A percentile compares a stretch with the other conserved stretches of the same genome.
These are phyloP conservation scores for Pimephales promelas DNA, from an alignment of 2,113 vertebrate species.

Conservation along the genomic window DNA sequence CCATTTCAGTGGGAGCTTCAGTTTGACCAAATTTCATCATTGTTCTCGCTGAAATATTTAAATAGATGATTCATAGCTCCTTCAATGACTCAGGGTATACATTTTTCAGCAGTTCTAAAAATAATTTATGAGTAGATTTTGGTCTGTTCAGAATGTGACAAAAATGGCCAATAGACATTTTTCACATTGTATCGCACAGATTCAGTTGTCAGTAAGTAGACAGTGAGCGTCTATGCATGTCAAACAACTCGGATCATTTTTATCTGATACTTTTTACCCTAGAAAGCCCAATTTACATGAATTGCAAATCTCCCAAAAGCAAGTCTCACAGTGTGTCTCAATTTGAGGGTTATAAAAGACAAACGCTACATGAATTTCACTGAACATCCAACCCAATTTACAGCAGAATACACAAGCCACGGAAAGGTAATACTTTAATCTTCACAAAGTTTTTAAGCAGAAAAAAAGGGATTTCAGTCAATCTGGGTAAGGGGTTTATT, in stretches of 20 bases:
- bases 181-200: neutral
- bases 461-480: constrained; percentile 21
- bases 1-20: constrained; percentile 14
- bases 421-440: constrained; percentile 13
- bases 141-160: constrained; percentile 13
- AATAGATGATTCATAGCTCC: constrained; percentile 45
- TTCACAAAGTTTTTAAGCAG: constrained; percentile 1
- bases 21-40: constrained; percentile 28
- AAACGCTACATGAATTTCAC: neutral
- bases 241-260: constrained; percentile 2
- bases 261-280: neutral
- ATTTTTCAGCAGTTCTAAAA: constrained; percentile 38
- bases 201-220: constrained; percentile 28
- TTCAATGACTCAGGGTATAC: constrained; percentile 38
- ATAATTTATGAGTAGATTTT: constrained; percentile 24
- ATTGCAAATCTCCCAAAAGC: constrained; percentile 5
- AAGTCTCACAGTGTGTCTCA: neutral
- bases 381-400: constrained; percentile 1
- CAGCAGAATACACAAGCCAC: constrained; percentile 1
- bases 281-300: neutral
- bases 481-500: constrained; percentile 28
- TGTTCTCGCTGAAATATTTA: constrained; percentile 29
- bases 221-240: neutral
- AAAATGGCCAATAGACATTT: constrained; percentile 2
- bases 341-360: constrained; percentile 16